Base-by-base conservation (phyloP, 2,113 vertebrate species). In the Lontra canadensis region DNA sequence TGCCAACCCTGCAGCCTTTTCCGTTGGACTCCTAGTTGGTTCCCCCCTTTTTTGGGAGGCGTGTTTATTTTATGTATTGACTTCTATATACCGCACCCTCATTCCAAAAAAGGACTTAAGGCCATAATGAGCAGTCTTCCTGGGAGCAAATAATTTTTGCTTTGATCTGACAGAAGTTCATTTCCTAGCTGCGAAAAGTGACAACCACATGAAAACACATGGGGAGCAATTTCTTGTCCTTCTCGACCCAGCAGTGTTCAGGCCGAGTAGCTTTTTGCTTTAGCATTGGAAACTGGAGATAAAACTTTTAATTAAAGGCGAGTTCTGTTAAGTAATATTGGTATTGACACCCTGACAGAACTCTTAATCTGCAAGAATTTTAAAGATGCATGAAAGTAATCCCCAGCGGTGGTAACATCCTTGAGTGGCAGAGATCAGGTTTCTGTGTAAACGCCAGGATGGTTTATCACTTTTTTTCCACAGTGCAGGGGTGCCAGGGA, bases 351-450 rank as follows among this genome's bases (percentile, higher is more conserved):
- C 61, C n/a, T 78, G 78, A 94, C 80, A 97, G 95, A 83, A 91
- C 39, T 96, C 95, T 90, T 95, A 96, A 97, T 98, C 89, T 90
- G 79, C n/a, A 93, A 95, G 86, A 96, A 96, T 96, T 96, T 98
- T 96, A 92, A 96, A 94, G 97, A 93, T 96, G 21, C 42, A 34
- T 78, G 74, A 90, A 97, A 95, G 92, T 97, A 88, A 95, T 97
- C 92, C 93, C 74, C 69, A 67, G 67, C 52, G 74, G 81, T 94
- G 96, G 96, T 95, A 86, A 71, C 44, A 69, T 95, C 29, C 65
- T 89, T 44, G 36, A 94, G 90, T 95, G 84, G 39, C 95, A 78
- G 89, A 96, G 95, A 96, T 96, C 83, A 49, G 29, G 93, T 97
- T 97, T 97, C 92, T 93, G 3, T 94, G 93, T 96, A 89, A 97